phyloP scores from a whole-genome alignment of 2,113 vertebrate species.

The Passer domesticus region DNA sequence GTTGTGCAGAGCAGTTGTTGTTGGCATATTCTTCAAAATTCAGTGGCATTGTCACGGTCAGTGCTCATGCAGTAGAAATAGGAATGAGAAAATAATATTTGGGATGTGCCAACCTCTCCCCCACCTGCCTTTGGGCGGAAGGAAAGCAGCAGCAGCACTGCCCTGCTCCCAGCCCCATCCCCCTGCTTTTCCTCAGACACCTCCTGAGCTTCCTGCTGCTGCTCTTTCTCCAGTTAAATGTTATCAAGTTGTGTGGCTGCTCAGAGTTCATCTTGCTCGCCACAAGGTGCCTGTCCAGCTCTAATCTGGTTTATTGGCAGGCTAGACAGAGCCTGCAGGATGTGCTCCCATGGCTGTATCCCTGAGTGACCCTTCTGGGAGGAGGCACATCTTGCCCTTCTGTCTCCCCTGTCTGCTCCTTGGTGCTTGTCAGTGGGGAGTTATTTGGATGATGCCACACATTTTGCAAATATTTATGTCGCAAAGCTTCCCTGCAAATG shows the following conservation, averaged over 20 bases:
- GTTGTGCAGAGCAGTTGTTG: neutral
- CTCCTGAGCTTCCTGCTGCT: neutral
- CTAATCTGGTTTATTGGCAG: neutral
- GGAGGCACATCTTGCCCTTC: neutral
- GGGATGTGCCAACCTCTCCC: neutral
- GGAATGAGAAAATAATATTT: neutral
- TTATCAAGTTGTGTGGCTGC: neutral
- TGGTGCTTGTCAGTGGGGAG: rapidly evolving
- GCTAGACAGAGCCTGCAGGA: neutral
- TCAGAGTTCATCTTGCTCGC: neutral
- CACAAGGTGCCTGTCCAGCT: neutral
- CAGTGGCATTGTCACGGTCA: rapidly evolving
- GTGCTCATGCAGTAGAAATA: neutral
- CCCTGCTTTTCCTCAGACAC: neutral
- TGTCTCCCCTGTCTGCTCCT: rapidly evolving
- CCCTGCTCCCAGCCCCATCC: neutral
- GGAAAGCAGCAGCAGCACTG: neutral
- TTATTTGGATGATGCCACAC: neutral
- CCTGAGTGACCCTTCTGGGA: neutral
- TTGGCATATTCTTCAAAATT: neutral
- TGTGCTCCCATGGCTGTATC: neutral
- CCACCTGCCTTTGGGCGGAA: neutral
- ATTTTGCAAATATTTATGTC: neutral
- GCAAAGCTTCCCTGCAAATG: neutral
- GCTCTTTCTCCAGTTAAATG: neutral